A percentile compares a stretch with the other conserved stretches of the same genome.
These are phyloP conservation scores for Cotesia chilonis DNA, from an alignment of 1,140 invertebrate genomes.

Conservation along the genomic window DNA sequence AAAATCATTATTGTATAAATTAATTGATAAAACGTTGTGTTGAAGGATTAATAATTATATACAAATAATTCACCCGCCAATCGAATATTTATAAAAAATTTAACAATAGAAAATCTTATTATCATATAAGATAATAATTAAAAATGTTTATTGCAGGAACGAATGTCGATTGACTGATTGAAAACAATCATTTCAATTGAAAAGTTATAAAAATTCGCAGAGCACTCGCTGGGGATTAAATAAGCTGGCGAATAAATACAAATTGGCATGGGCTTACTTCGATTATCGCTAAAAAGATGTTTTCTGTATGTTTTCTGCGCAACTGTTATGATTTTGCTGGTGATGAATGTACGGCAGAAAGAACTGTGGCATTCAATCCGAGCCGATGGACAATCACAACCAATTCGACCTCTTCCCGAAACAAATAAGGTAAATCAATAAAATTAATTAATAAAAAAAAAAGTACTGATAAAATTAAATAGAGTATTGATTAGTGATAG, in stretches of 20 bases:
- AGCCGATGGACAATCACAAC: constrained; percentile 49
- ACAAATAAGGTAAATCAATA: constrained; percentile 48
- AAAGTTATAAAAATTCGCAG: background rate
- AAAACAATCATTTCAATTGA: background rate
- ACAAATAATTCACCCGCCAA: too few relatives aligned
- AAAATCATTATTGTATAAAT: too few relatives aligned
- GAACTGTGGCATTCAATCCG: constrained; percentile 59
- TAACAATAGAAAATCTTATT: too few relatives aligned
- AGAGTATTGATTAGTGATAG: too few relatives aligned
- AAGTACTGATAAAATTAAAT: background rate
- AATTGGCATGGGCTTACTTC: constrained; percentile 62
- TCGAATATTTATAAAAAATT: too few relatives aligned
- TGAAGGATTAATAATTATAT: too few relatives aligned
- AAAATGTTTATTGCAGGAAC: too few relatives aligned
- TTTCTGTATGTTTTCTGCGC: constrained; percentile 64
- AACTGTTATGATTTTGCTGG: constrained; percentile 60
- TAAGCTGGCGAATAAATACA: constrained; percentile 24
- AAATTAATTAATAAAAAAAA: background rate
- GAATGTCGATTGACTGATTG: too few relatives aligned
- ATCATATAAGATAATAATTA: too few relatives aligned
- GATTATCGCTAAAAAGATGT: constrained; percentile 65
- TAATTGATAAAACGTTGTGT: too few relatives aligned
- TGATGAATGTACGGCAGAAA: constrained; percentile 63
- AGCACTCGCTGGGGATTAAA: background rate
- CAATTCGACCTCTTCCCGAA: constrained; percentile 43